Evolutionary conservation across 2,113 vertebrate species (phyloP).

Genomic region (Jacana jacana): DNA sequence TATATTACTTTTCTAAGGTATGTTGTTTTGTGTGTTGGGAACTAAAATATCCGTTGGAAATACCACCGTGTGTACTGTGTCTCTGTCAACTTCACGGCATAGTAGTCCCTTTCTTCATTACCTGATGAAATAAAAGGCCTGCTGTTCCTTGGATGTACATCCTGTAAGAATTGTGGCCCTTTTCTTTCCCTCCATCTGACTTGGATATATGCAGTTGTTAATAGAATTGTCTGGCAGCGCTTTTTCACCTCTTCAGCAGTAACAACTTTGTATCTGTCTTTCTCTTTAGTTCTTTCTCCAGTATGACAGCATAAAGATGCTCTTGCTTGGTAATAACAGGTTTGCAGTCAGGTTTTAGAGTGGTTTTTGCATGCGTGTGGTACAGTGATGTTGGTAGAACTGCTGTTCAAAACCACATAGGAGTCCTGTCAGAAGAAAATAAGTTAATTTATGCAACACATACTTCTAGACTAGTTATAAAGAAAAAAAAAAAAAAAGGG

Average conservation of each 20-base stretch:
- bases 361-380: not conserved
- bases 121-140: accelerated
- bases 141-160: not conserved
- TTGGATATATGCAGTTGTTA: not conserved
- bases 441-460: not conserved
- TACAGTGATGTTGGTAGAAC: not conserved
- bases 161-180: accelerated
- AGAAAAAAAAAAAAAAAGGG: not conserved
- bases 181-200: not conserved
- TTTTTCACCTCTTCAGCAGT: not conserved
- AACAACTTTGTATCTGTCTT: not conserved
- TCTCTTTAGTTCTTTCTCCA: not conserved
- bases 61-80: no score
- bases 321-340: not conserved
- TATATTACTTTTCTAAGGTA: not conserved
- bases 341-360: not conserved
- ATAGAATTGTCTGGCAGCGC: not conserved
- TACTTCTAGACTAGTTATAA: no score
- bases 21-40: not conserved
- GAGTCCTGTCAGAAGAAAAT: not conserved
- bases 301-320: not conserved
- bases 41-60: not conserved
- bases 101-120: not conserved
- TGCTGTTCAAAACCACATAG: not conserved
- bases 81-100: not conserved